phyloP scores from a whole-genome alignment of 2,888 invertebrate genomes.

The Odontocolon sp. region DNA sequence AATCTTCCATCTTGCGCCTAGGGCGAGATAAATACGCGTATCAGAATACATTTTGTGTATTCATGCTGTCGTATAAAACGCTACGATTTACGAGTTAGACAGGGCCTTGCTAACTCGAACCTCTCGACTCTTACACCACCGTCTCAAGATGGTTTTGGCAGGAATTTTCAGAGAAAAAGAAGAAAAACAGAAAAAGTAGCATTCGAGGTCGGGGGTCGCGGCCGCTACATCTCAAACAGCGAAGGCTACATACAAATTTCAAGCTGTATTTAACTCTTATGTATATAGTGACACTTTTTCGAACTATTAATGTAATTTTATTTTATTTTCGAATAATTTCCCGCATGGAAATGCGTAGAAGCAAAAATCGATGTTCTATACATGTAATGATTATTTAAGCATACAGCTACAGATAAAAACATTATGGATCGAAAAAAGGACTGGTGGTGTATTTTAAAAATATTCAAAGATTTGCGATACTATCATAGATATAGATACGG shows the following conservation, averaged over 20 bases:
- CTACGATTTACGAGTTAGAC: constrained; percentile 56
- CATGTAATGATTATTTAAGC: too few relatives aligned
- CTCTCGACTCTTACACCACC: constrained; percentile 46
- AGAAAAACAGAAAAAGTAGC: constrained; percentile 43
- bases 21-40: constrained; percentile 66
- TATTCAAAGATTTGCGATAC: too few relatives aligned
- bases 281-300: too few relatives aligned
- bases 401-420: background rate
- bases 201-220: constrained; percentile 54
- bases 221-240: constrained; percentile 47
- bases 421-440: background rate
- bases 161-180: constrained; percentile 51
- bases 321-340: too few relatives aligned
- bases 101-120: constrained; percentile 52
- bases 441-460: too few relatives aligned
- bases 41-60: constrained; percentile 67
- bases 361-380: too few relatives aligned
- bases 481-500: too few relatives aligned
- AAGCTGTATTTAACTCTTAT: background rate
- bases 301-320: too few relatives aligned
- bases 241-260: constrained; percentile 11
- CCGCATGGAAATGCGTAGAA: background rate
- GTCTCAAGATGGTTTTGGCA: constrained; percentile 61
- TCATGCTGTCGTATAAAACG: constrained; percentile 64
- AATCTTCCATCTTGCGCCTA: constrained; percentile 66